phyloP scores from a whole-genome alignment of 2,113 vertebrate species.

The Grantiella picta region DNA sequence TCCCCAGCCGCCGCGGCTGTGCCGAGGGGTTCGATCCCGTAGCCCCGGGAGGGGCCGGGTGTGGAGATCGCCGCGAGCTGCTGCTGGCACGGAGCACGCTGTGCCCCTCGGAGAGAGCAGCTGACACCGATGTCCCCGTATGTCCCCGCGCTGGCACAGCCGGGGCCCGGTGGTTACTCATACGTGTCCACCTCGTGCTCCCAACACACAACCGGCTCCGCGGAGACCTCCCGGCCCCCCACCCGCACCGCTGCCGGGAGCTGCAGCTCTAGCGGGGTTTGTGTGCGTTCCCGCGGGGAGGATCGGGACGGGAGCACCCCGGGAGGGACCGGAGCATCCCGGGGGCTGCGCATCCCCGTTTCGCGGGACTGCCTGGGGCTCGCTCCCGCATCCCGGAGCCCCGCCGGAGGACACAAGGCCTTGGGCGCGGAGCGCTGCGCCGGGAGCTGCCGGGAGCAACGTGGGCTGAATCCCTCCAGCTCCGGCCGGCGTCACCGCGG shows the following conservation, averaged over 20 bases:
- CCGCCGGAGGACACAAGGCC: neutral
- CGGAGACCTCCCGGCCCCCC: neutral
- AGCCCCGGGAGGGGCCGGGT: fast-evolving
- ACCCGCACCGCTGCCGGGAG: neutral
- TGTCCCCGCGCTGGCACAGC: neutral
- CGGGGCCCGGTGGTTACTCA: neutral
- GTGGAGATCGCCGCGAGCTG: neutral
- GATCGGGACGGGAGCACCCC: neutral
- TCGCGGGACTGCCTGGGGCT: neutral
- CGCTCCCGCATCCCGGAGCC: neutral
- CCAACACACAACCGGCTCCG: neutral
- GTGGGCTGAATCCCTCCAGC: slow-evolving; percentile 30
- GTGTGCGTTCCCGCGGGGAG: neutral
- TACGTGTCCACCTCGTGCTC: neutral
- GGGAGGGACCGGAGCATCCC: neutral
- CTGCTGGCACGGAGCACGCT: neutral
- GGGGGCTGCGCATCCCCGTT: neutral
- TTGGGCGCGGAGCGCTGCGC: neutral
- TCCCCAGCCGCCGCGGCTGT: fast-evolving
- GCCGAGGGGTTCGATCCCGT: fast-evolving
- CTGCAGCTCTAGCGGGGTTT: neutral
- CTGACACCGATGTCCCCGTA: neutral
- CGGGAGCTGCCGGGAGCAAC: slow-evolving; percentile 8
- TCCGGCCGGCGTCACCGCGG: neutral
- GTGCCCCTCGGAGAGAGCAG: neutral